Evolutionary conservation across 2,888 invertebrate species (phyloP).

Genomic region (Alsophila aescularia): DNA sequence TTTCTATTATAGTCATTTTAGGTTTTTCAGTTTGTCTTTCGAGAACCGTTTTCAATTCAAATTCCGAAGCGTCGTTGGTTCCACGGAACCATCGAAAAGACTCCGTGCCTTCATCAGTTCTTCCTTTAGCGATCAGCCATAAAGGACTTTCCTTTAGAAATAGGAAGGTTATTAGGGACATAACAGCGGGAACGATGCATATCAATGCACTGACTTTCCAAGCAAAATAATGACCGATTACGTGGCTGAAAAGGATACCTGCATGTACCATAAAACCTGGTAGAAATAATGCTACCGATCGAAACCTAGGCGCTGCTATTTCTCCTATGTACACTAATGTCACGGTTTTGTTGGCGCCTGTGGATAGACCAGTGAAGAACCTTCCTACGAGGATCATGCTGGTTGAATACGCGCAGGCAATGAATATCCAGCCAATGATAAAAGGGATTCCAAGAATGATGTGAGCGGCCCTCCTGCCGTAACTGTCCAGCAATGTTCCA

Average conservation of each 20-base stretch:
- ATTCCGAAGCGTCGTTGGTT: conserved; percentile 35
- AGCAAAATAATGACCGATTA: conserved; percentile 13
- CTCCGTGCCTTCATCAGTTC: conserved; percentile 42
- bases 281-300: conserved; percentile 8
- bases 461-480: conserved; percentile 45
- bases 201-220: conserved; percentile 17
- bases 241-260: conserved; percentile 21
- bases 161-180: conserved; percentile 1
- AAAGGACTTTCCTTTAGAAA: conserved; percentile 49
- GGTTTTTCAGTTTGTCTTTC: conserved; percentile 15
- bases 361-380: conserved; percentile 42
- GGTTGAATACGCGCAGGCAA: conserved; percentile 40
- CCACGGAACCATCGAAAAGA: conserved; percentile 50
- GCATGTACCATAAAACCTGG: conserved; percentile 6
- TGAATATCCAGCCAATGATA: conserved; percentile 44
- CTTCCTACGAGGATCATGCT: conserved; percentile 41
- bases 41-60: conserved; percentile 38
- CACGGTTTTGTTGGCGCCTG: conserved; percentile 42
- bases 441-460: conserved; percentile 41
- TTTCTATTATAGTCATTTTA: conserved; percentile 4
- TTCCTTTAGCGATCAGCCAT: conserved; percentile 51
- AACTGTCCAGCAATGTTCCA: conserved; percentile 42
- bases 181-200: conserved; percentile 10
- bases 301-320: conserved; percentile 30
- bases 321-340: conserved; percentile 49